Conservation (phyloP, 2,888 invertebrate genomes). For the Drosophila sordidula region DNA sequence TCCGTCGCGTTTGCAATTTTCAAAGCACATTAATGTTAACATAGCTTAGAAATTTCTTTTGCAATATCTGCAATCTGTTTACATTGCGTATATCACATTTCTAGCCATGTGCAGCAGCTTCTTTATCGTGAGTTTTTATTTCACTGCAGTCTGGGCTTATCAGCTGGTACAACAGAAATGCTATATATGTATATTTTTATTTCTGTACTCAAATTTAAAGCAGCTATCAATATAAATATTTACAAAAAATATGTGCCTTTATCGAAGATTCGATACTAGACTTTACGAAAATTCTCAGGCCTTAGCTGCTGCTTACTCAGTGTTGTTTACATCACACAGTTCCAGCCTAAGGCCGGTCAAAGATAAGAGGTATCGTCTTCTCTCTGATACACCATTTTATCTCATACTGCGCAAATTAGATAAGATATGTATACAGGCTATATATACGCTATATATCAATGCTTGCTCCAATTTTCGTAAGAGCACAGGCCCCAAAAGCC, state of each 20-base stretch:
- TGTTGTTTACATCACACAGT: conserved; percentile 12
- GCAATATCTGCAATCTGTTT: not conserved
- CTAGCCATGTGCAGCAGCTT: conserved; percentile 4
- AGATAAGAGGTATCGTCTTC: conserved; percentile 33
- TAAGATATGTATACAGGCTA: conserved; percentile 42
- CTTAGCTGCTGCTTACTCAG: not conserved
- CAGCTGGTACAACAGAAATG: not conserved
- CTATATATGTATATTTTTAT: not conserved
- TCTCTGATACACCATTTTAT: conserved; percentile 39
- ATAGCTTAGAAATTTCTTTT: too few species aligned
- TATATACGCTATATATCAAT: conserved; percentile 5
- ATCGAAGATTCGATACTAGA: conserved; percentile 13
- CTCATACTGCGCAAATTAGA: conserved; percentile 50
- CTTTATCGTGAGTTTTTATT: conserved; percentile 14
- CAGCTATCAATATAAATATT: conserved; percentile 31
- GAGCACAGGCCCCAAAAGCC: conserved; percentile 8
- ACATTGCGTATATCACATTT: conserved; percentile 13
- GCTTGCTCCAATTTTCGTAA: conserved; percentile 33
- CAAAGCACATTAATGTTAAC: not conserved
- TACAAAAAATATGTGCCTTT: conserved; percentile 15
- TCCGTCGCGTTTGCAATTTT: not conserved
- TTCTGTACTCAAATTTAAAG: not conserved
- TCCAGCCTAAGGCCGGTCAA: not conserved
- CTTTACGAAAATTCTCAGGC: conserved; percentile 2
- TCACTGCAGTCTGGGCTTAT: conserved; percentile 17